phyloP scores from a whole-genome alignment of 2,113 vertebrate genomes.

The Otus sunia region DNA sequence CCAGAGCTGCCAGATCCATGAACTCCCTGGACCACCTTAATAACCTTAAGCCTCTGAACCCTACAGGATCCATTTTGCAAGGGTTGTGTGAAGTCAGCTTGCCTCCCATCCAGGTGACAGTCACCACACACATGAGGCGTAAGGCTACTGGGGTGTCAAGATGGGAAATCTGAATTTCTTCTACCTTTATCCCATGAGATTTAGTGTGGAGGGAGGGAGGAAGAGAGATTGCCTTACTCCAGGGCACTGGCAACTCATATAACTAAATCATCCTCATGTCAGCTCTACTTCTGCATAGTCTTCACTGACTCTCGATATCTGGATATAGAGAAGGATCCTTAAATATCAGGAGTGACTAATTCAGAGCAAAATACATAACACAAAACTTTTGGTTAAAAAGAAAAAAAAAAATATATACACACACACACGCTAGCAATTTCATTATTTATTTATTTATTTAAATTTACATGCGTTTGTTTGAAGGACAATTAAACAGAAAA shows the following conservation, averaged over 20 bases:
- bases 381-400: background rate
- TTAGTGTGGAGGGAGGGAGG: background rate
- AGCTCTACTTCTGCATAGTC: background rate
- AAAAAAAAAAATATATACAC: background rate
- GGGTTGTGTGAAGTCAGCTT: background rate
- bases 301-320: accelerated
- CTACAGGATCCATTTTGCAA: background rate
- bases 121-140: accelerated
- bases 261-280: background rate
- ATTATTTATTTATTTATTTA: background rate
- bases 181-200: background rate
- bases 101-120: background rate
- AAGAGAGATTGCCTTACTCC: background rate
- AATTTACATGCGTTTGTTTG: background rate
- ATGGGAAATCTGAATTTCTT: background rate
- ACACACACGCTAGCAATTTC: background rate
- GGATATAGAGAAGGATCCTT: background rate
- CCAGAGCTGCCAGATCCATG: background rate
- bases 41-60: background rate
- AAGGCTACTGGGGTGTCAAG: background rate
- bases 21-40: background rate
- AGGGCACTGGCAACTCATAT: background rate
- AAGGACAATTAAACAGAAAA: constrained; percentile 1
- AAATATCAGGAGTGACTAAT: background rate
- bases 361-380: background rate